Base-by-base conservation (phyloP, 1,140 invertebrate species). In the Ditylenchus dipsaci region DNA sequence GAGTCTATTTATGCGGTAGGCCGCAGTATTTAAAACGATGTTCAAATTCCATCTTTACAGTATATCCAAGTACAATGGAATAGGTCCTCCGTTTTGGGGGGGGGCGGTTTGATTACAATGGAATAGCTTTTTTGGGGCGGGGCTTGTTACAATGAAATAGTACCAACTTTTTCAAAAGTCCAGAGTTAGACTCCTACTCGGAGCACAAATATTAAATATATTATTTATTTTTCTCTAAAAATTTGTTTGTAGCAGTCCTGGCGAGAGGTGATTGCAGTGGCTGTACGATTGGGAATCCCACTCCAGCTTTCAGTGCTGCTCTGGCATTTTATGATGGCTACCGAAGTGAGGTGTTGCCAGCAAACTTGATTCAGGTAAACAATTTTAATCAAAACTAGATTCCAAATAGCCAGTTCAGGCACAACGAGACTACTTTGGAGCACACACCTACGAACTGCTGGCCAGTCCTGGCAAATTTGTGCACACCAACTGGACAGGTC, bases 401-500 rank as follows among this genome's bases (percentile, higher is more conserved):
- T 33, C 29, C 29, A 61, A 8, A 5, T 5, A n/a, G 27, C 9
- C 82, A 33, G 94, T 62, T 75, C 15, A 71, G 88, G 96, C 95
- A 0, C 95, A 97, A 84, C 85, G 96, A 49, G 95, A 99, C 84
- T 99, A 95, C 82, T 99, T 99, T 83, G 96, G 96, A 0, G 95
- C 96, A 0, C 96, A 99, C 83, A 98, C 95, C 0, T 99, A 98
- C 78, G 95, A 98, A 84, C 84, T 96, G 53, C 82, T 94, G 1
- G 86, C 85, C 9, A 85, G 90, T 65, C 94, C 95, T 57, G 94
- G 94, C 26, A 89, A 88, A 72, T 76, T 76, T 26, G 30, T 78
- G 19, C 95, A 99, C 82, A 97, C 95, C 53, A 97, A 99, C 84
- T 99, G 95, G 95, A 99, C 95, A 11, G 95, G 95, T 17, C 90